These are phyloP conservation scores for Cheilosia vulpina DNA, from an alignment of 2,888 invertebrate genomes.

Conservation along the genomic window DNA sequence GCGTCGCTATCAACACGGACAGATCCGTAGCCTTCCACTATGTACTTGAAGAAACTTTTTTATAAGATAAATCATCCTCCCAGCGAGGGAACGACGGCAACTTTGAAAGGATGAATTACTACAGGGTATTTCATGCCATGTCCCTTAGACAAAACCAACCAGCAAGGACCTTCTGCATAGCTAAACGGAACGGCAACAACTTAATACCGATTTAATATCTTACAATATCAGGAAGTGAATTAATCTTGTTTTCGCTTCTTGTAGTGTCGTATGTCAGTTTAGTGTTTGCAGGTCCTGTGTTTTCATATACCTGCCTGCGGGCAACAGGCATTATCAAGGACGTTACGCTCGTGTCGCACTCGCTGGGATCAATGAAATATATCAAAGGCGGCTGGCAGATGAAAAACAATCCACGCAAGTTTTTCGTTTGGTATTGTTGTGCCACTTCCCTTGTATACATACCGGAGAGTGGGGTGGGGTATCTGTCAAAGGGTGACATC, in stretches of 20 bases:
- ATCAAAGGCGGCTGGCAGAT: not conserved
- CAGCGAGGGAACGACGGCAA: not conserved
- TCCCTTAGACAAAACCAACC: not conserved
- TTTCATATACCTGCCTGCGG: constrained; percentile 13
- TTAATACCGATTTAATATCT: constrained; percentile 47
- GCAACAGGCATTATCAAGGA: not conserved
- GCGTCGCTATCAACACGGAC: constrained; percentile 1
- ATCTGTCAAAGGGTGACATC: constrained; percentile 3
- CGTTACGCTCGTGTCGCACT: not conserved
- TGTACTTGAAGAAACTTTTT: constrained; percentile 26
- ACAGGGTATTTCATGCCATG: not conserved
- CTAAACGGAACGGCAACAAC: constrained; percentile 32
- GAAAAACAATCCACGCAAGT: no score
- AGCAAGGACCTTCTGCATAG: not conserved
- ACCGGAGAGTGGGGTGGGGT: no score
- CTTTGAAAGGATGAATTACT: constrained; percentile 32
- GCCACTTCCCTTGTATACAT: no score
- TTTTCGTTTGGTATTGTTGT: no score
- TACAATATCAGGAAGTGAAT: constrained; percentile 23
- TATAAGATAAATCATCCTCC: constrained; percentile 30
- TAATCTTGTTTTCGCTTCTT: constrained; percentile 33
- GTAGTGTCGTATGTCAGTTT: constrained; percentile 29
- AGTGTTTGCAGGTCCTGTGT: constrained; percentile 8
- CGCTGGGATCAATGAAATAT: not conserved
- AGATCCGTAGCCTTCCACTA: constrained; percentile 12